Conservation (phyloP, 2,797 vertebrate species). For the Choloepus didactylus region DNA sequence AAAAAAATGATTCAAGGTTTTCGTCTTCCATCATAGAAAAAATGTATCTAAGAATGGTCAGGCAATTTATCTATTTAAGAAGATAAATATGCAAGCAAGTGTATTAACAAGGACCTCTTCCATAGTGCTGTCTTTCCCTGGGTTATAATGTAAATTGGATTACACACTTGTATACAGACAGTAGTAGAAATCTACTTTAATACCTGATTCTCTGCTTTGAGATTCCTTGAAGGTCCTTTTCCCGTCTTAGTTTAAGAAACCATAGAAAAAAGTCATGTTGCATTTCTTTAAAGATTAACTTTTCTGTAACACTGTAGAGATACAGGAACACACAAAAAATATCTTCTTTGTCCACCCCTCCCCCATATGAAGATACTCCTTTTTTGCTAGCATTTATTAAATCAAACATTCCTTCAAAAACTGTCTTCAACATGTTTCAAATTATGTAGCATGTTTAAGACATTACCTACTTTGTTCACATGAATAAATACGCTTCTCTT, state of each 20-base stretch:
- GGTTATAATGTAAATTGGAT: neutral
- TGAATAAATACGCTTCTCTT: slow-evolving; percentile 50
- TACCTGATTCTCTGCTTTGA: slow-evolving; percentile 23
- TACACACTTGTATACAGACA: neutral
- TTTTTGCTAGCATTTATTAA: slow-evolving; percentile 66
- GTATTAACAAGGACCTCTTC: slow-evolving; percentile 16
- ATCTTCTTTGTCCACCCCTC: neutral
- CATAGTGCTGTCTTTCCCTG: neutral
- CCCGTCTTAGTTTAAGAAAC: neutral
- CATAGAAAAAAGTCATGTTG: neutral
- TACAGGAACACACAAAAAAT: neutral
- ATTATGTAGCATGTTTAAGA: slow-evolving; percentile 72
- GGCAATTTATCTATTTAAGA: slow-evolving; percentile 27
- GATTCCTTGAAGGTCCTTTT: neutral
- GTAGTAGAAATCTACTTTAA: neutral
- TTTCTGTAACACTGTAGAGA: slow-evolving; percentile 30
- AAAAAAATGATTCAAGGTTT: slow-evolving; percentile 31
- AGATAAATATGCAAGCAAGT: neutral
- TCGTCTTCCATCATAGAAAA: neutral
- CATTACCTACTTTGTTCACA: slow-evolving; percentile 45
- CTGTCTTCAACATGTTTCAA: slow-evolving; percentile 68
- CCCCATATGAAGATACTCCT: neutral
- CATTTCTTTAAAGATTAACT: neutral
- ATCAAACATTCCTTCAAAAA: slow-evolving; percentile 60
- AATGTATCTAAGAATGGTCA: neutral